These are phyloP conservation scores for Rhipidura dahli DNA, from an alignment of 2,113 vertebrate species.

Conservation along the genomic window DNA sequence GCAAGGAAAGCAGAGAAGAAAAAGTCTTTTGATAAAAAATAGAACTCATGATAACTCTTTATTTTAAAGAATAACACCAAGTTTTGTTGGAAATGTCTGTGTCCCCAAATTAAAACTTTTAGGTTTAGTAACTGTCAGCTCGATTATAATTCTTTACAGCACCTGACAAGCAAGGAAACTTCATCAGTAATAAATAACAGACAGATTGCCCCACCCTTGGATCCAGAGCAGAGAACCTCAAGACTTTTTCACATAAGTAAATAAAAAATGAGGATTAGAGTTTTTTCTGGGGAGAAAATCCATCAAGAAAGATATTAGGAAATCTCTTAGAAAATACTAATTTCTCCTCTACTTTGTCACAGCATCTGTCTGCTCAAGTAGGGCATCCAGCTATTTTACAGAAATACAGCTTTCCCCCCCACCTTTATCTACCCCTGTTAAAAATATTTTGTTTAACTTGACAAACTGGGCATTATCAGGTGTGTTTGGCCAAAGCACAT, in stretches of 20 bases:
- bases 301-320: background rate
- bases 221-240: background rate
- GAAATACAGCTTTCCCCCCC: background rate
- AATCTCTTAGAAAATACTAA: background rate
- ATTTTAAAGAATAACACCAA: background rate
- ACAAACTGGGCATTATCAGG: background rate
- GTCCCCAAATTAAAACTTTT: background rate
- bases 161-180: background rate
- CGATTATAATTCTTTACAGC: background rate
- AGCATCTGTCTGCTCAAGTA: background rate
- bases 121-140: background rate
- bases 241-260: background rate
- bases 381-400: background rate
- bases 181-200: background rate
- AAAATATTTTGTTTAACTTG: background rate
- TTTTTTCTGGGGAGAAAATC: background rate
- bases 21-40: background rate
- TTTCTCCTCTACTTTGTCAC: background rate
- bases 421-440: background rate
- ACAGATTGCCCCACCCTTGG: background rate
- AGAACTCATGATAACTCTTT: background rate
- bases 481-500: background rate
- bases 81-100: background rate
- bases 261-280: background rate
- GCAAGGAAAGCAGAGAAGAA: background rate